Evolutionary conservation across 2,113 vertebrate species (phyloP), one percentile per base, ranked within the genome.

Genomic region (Rousettus leschenaultii): DNA sequence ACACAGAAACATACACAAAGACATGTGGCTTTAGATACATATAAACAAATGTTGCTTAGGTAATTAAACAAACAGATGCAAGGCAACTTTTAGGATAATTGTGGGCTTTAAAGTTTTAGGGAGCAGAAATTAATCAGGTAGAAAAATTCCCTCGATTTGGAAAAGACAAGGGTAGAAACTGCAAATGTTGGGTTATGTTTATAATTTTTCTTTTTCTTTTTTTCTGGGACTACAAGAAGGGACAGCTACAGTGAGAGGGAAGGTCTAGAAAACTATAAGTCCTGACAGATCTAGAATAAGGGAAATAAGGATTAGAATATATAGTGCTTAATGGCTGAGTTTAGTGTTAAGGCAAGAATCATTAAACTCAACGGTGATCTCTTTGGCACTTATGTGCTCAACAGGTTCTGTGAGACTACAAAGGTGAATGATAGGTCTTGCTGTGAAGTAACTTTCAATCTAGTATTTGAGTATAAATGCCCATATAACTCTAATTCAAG

Each of bases 11-110:
- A 61, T 13, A n/a, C 19, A 89, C 38, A 57, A 30, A 71, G 57
- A 80, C 19, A 75, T 26, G n/a, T 65, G 51, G 19, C 53, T 86
- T 95, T 85, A 85, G 77, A 85, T 91, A 87, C 22, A 80, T 79
- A 26, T 7, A 82, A 91, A 91, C n/a, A 70, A 40, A 84, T 2
- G 3, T 66, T 71, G 63, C 88, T 71, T 83, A 91, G 73, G 18
- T 85, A 91, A 79, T 83, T 79, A 75, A 61, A 48, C 11, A 82
- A 93, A 86, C 35, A 83, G 79, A 86, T 73, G 7, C 45, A 93
- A 86, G 77, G 43, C n/a, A 92, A 61, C 63, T 89, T 94, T 92
- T 95, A 80, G 70, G 24, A 61, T 93, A 96, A 89, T 40, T 70
- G 16, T 95, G 83, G 61, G 21, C 14, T 82, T 70, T 30, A 73